Percentiles rank a stretch among this genome's conserved stretches.
Conservation (phyloP, 2,113 vertebrate species). For the Rattus norvegicus region DNA sequence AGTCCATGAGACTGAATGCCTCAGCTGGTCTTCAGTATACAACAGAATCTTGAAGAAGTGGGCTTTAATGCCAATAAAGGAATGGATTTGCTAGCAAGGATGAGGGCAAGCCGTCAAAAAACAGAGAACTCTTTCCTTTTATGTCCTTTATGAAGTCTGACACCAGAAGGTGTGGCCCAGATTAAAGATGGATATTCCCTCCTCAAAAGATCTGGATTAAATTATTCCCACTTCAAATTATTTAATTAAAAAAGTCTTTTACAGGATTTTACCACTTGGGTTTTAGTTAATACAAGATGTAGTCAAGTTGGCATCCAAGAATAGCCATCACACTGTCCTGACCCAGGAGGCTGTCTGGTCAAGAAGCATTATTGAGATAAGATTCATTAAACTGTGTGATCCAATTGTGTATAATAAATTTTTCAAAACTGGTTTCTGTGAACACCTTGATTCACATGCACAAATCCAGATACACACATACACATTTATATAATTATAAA, state of each 20-base stretch:
- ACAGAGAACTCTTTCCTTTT: background rate
- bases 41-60: background rate
- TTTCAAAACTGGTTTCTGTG: background rate
- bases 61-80: background rate
- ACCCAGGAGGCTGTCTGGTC: background rate
- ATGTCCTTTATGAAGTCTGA: background rate
- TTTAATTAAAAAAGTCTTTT: background rate
- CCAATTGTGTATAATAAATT: fast-evolving
- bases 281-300: background rate
- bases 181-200: background rate
- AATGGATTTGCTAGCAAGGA: background rate
- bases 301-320: background rate
- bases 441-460: background rate
- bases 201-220: background rate
- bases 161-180: background rate
- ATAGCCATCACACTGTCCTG: background rate
- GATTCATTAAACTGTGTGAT: fast-evolving
- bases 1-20: background rate
- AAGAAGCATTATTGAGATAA: background rate
- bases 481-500: background rate
- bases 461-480: background rate
- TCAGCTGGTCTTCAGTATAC: background rate
- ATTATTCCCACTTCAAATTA: background rate
- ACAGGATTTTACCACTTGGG: background rate
- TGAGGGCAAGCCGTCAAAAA: background rate